phyloP scores from a whole-genome alignment of 2,888 invertebrate genomes.

The Nephrotoma appendiculata region DNA sequence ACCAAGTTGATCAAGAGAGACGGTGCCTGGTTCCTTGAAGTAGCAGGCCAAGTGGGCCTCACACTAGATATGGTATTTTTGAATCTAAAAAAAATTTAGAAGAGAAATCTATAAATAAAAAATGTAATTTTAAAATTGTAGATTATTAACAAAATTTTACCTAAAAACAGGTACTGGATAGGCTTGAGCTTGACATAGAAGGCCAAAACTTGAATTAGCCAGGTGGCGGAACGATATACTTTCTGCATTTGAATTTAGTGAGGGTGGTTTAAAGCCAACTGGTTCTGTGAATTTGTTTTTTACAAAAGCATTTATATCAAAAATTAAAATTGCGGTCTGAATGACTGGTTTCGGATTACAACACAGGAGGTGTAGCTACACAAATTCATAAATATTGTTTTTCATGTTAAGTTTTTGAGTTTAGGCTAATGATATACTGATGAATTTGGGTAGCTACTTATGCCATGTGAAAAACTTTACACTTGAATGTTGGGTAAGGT shows the following conservation, averaged over 20 bases:
- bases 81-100: background rate
- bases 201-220: conserved; percentile 27
- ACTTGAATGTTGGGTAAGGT: background rate
- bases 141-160: conserved; percentile 22
- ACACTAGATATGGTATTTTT: background rate
- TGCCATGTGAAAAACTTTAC: no score
- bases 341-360: no score
- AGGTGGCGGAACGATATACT: conserved; percentile 27
- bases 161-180: conserved; percentile 41
- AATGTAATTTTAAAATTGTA: conserved; percentile 2
- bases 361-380: no score
- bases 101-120: background rate
- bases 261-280: conserved; percentile 36
- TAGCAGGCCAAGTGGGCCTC: conserved; percentile 16
- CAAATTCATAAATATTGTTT: no score
- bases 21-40: conserved; percentile 13
- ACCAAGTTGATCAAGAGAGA: background rate
- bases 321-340: background rate
- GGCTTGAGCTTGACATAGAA: conserved; percentile 41
- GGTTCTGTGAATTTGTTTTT: conserved; percentile 28
- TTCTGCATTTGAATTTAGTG: conserved; percentile 15
- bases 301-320: background rate
- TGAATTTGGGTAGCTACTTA: no score
- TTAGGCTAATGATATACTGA: no score
- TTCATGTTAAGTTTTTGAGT: no score